A percentile compares a stretch with the other conserved stretches of the same genome.
Evolutionary conservation across 2,797 vertebrate species (phyloP).

Genomic region (Carduelis carduelis): DNA sequence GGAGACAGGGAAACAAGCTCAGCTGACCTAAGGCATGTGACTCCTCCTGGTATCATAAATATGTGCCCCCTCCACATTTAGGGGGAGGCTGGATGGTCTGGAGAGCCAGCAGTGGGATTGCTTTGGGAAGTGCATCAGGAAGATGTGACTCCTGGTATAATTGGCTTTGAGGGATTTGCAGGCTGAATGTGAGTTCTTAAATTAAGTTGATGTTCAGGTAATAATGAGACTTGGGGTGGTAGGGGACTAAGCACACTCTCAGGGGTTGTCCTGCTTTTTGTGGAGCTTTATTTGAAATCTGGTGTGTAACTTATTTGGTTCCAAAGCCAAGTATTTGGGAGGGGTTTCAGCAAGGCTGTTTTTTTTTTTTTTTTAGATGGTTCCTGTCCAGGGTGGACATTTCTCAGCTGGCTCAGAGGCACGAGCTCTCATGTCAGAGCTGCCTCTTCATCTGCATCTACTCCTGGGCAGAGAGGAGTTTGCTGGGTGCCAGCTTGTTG

Average conservation of each 20-base stretch:
- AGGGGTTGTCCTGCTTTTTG: background rate
- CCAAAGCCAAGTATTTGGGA: background rate
- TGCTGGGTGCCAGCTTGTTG: background rate
- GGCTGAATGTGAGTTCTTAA: background rate
- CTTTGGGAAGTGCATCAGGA: background rate
- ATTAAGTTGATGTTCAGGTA: background rate
- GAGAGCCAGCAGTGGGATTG: fast-evolving
- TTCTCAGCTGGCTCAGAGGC: background rate
- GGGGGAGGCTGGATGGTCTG: fast-evolving
- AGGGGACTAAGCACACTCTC: background rate
- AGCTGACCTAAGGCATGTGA: background rate
- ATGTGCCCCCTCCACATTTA: fast-evolving
- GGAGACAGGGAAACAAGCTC: background rate
- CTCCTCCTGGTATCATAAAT: background rate
- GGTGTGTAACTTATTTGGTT: background rate
- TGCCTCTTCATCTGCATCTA: background rate
- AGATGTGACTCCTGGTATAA: background rate
- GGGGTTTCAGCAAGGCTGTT: background rate
- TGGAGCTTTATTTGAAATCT: background rate
- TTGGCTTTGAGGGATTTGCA: background rate
- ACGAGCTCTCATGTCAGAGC: background rate
- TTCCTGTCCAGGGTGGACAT: background rate
- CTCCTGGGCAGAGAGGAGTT: background rate
- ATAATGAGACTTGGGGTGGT: background rate
- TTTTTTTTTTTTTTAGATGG: too few relatives aligned